phyloP scores from a whole-genome alignment of 2,113 vertebrate species.

The Gopherus flavomarginatus region DNA sequence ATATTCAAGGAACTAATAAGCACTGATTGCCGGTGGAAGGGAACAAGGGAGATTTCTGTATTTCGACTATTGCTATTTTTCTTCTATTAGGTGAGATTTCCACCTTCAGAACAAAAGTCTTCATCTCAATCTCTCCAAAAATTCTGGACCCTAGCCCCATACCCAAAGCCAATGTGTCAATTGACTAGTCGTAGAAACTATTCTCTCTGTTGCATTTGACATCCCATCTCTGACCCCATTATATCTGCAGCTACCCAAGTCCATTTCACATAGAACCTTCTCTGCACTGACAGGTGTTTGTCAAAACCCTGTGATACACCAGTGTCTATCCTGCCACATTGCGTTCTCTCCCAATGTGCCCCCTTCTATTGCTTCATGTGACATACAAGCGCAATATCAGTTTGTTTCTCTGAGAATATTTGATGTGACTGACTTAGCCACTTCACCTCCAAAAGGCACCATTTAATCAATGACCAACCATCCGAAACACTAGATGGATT shows the following conservation, averaged over 20 bases:
- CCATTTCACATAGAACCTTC: fast-evolving
- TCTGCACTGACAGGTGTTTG: not conserved
- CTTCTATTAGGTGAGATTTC: not conserved
- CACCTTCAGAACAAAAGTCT: not conserved
- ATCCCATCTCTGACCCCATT: not conserved
- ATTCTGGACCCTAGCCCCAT: not conserved
- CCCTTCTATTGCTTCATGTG: not conserved
- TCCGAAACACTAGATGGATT: conserved; percentile 49
- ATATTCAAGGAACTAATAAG: not conserved
- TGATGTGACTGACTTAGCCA: conserved; percentile 20
- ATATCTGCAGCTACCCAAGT: not conserved
- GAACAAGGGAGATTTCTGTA: not conserved
- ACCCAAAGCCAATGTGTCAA: fast-evolving
- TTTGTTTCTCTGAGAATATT: conserved; percentile 43
- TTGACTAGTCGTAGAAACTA: not conserved
- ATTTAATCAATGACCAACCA: conserved; percentile 54
- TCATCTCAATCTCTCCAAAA: not conserved
- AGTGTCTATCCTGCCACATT: not conserved
- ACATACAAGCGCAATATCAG: not conserved
- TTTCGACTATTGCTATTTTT: not conserved
- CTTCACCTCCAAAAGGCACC: conserved; percentile 35
- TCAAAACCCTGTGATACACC: conserved; percentile 4
- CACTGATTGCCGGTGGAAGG: not conserved
- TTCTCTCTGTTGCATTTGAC: not conserved
- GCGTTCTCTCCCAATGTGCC: not conserved